Conservation (phyloP, 2,888 invertebrate genomes). For the Dolichomitus sp. region DNA sequence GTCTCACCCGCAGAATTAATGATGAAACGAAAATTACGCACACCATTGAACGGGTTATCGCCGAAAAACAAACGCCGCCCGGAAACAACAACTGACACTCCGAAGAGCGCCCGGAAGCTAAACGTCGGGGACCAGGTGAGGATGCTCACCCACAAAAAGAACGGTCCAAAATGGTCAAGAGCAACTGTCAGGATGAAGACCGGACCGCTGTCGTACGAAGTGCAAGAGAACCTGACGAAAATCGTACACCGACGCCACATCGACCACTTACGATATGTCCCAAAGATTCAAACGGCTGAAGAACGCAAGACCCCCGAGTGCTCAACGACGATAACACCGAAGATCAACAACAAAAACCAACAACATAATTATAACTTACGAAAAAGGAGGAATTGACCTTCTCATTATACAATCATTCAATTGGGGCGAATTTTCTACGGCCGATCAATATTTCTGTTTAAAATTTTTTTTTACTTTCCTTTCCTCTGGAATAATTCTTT, state of each 20-base stretch:
- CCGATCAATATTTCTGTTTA: neutral
- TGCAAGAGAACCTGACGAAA: constrained; percentile 37
- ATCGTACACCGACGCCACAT: constrained; percentile 57
- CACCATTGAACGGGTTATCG: constrained; percentile 38
- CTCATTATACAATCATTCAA: neutral
- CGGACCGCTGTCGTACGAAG: constrained; percentile 65
- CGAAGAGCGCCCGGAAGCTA: constrained; percentile 32
- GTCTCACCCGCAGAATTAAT: constrained; percentile 60
- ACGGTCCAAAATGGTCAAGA: constrained; percentile 58
- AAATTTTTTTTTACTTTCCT: neutral
- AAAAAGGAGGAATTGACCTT: constrained; percentile 23
- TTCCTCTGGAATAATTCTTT: neutral
- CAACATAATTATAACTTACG: constrained; percentile 43
- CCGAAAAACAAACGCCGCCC: constrained; percentile 33
- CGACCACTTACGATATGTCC: constrained; percentile 57
- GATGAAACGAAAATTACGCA: constrained; percentile 58
- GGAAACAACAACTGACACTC: constrained; percentile 37
- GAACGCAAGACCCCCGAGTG: constrained; percentile 6
- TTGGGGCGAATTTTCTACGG: neutral
- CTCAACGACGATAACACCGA: constrained; percentile 13
- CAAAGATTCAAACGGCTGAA: constrained; percentile 32
- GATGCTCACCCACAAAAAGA: constrained; percentile 41
- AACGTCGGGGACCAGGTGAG: constrained; percentile 50
- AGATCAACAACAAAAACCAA: constrained; percentile 1
- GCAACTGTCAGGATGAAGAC: constrained; percentile 58